Evolutionary conservation across 2,113 vertebrate genomes (phyloP), one percentile per base, ranked within the genome.

Genomic region (Actenoides lindsayi): DNA sequence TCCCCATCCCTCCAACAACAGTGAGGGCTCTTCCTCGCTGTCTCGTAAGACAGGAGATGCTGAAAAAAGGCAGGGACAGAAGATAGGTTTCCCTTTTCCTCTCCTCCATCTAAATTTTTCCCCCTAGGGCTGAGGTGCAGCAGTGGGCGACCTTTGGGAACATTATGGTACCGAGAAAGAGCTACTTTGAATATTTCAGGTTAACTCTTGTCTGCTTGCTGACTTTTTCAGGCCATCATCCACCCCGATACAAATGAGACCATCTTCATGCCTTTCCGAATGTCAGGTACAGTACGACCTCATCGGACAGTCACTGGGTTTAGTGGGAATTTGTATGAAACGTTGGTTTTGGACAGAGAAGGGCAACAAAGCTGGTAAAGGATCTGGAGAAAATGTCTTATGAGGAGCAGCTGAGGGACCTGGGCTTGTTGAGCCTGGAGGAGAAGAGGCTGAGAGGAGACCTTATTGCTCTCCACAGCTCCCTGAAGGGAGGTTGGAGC

Each of bases 231-330:
- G 99, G 99, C 99, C 94, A 99, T 99, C 97, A 98, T 99, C 94
- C 99, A 99, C 78, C 99, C 99, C 0, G 99, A 99, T 89, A 99
- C 99, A 1, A 99, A 98, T 37, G 99, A 99, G 98, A 99, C 99
- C 98, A 99, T 99, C 98, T 98, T 99, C 98, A 99, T 99, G 99
- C 99, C 99, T 89, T 99, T 99, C 98, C 97, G 99, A 64, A 99
- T 99, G 99, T 99, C 99, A 98, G 99, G 99, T 99, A 98, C 10
- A 67, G 73, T 13, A 21, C 48, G 60, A 31, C n/a, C 57, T 2
- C 2, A 3, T 5, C 1, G 3, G 35, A 4, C 39, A 16, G 4
- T 5, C 17, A 0, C 4, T 3, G 0, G 2, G 20, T 53, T 18
- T 5, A 1, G n/a, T 7, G 8, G 13, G 30, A 13, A 3, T 53